These are phyloP conservation scores for Phoxinus dragarum DNA, from an alignment of 2,797 vertebrate species.

Conservation along the genomic window DNA sequence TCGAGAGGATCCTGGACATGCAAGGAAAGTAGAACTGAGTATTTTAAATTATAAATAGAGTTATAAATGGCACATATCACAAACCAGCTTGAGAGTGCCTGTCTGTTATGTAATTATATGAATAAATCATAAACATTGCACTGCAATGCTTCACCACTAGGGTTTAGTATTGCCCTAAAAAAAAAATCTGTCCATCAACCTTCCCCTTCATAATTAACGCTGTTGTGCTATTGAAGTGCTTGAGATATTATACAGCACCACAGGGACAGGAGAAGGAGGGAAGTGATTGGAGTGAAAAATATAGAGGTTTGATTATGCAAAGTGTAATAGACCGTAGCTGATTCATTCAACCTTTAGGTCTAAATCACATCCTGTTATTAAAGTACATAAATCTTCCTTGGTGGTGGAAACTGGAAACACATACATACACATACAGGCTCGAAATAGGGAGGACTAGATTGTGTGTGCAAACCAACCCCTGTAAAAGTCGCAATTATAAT, in stretches of 20 bases:
- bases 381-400: conserved; percentile 15
- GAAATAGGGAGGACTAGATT: not conserved
- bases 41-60: conserved; percentile 23
- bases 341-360: conserved; percentile 21
- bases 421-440: not conserved
- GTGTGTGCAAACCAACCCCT: not conserved
- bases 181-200: not conserved
- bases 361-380: conserved; percentile 1
- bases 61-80: conserved; percentile 25
- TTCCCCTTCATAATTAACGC: conserved; percentile 15
- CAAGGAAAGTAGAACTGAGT: not conserved
- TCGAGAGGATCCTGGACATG: not conserved
- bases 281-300: conserved; percentile 7
- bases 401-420: not conserved
- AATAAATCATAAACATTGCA: conserved; percentile 23
- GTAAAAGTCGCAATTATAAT: not conserved
- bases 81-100: not conserved
- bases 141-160: conserved; percentile 14
- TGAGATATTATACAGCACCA: conserved; percentile 20
- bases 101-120: not conserved
- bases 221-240: not conserved
- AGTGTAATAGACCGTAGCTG: not conserved
- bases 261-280: conserved; percentile 3
- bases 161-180: not conserved
- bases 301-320: conserved; percentile 13